Conservation (phyloP, 2,113 vertebrate genomes). For the Polypterus bichir region DNA sequence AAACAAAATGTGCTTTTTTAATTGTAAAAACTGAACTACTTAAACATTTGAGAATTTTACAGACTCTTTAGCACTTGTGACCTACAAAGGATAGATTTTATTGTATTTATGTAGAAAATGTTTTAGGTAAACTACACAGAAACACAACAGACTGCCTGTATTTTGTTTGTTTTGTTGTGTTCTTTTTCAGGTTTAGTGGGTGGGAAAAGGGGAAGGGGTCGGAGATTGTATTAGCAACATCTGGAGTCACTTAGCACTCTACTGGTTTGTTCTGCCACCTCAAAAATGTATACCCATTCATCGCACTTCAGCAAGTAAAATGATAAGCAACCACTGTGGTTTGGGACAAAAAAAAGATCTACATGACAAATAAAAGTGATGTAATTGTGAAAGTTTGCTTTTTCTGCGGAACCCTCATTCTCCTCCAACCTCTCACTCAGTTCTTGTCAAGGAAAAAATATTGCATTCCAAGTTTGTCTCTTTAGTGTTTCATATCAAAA, state of each 20-base stretch:
- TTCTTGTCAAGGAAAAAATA: too few species aligned
- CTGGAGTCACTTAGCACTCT: slow-evolving; percentile 45
- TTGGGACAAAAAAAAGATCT: slow-evolving; percentile 45
- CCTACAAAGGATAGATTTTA: slow-evolving; percentile 57
- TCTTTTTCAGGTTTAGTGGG: slow-evolving; percentile 23
- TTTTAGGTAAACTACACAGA: slow-evolving; percentile 52
- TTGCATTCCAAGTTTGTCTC: too few species aligned
- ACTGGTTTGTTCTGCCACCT: slow-evolving; percentile 37
- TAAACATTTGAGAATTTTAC: slow-evolving; percentile 61
- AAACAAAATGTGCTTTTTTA: slow-evolving; percentile 62
- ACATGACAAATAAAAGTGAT: slow-evolving; percentile 48
- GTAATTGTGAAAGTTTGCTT: neutral
- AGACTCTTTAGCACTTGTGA: slow-evolving; percentile 69
- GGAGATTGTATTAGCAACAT: slow-evolving; percentile 30
- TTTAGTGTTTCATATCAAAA: too few species aligned
- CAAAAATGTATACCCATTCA: slow-evolving; percentile 30
- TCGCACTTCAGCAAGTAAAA: slow-evolving; percentile 52
- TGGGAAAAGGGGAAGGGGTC: slow-evolving; percentile 11
- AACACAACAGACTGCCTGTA: slow-evolving; percentile 42
- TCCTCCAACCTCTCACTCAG: too few species aligned
- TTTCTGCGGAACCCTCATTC: slow-evolving; percentile 15
- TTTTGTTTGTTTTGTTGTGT: slow-evolving; percentile 24
- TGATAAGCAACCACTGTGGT: slow-evolving; percentile 55
- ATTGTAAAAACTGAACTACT: slow-evolving; percentile 52
- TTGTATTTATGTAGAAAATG: slow-evolving; percentile 81